These are phyloP conservation scores for Nothoprocta perdicaria DNA, from an alignment of 2,113 vertebrate species.

Conservation along the genomic window DNA sequence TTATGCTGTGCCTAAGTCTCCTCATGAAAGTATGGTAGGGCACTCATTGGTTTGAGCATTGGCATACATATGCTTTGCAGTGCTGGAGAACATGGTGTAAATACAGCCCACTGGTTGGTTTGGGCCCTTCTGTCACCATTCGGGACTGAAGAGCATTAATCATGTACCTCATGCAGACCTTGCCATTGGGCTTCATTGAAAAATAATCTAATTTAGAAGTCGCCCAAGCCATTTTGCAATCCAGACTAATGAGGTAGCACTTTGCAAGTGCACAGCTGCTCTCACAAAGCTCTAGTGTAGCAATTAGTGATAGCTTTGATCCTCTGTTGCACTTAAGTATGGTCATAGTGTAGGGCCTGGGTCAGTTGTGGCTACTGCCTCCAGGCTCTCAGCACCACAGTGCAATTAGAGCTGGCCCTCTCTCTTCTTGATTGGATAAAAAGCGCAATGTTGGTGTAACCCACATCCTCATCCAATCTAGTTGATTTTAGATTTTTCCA, in stretches of 20 bases:
- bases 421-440: background rate
- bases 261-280: background rate
- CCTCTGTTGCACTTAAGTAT: accelerated
- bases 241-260: background rate
- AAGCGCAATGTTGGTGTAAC: background rate
- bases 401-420: background rate
- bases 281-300: background rate
- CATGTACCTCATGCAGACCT: background rate
- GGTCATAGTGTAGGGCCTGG: background rate
- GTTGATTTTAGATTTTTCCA: background rate
- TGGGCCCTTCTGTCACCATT: no score
- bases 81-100: no score
- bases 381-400: background rate
- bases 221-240: background rate
- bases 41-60: no score
- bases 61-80: no score
- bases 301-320: background rate
- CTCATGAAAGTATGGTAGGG: no score
- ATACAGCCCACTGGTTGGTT: no score
- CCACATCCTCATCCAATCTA: background rate
- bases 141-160: background rate
- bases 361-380: accelerated
- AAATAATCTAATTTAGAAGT: background rate
- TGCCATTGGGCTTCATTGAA: background rate
- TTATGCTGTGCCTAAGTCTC: no score